Conservation (phyloP, 2,888 invertebrate genomes). For the Tuta absoluta region DNA sequence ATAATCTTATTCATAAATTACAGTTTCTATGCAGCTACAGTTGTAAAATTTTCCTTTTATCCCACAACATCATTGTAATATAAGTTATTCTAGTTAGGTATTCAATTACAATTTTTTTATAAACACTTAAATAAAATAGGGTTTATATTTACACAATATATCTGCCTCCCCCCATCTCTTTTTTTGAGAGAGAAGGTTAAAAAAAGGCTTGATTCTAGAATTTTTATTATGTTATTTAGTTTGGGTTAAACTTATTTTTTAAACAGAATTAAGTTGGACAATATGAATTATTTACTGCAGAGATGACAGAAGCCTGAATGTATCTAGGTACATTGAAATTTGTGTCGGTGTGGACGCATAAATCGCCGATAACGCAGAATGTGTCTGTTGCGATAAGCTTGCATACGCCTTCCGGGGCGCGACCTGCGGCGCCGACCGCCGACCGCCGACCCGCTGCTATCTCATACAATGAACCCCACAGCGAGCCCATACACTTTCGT, state of each 20-base stretch:
- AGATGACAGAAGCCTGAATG: conserved; percentile 15
- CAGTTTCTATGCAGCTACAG: no score
- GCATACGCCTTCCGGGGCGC: conserved; percentile 74
- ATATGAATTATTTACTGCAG: conserved; percentile 11
- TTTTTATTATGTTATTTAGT: no score
- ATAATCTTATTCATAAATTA: no score
- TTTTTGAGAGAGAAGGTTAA: no score
- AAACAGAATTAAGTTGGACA: background rate
- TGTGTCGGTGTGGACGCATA: conserved; percentile 61
- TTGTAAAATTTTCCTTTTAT: no score
- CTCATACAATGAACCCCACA: conserved; percentile 50
- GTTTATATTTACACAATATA: no score
- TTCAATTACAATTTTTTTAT: no score
- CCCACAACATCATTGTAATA: no score
- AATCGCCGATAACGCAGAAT: conserved; percentile 72
- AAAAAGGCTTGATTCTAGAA: no score
- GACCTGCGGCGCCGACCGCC: conserved; percentile 57
- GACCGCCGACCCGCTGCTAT: conserved; percentile 48
- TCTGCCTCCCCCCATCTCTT: no score
- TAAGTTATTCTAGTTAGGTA: no score
- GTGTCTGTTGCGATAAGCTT: conserved; percentile 72
- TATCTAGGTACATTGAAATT: conserved; percentile 49
- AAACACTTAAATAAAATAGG: no score
- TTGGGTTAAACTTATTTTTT: background rate
- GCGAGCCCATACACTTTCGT: conserved; percentile 26